Evolutionary conservation across 2,888 invertebrate genomes (phyloP), one percentile per base, ranked within the genome.

Genomic region (Neoascia interrupta): DNA sequence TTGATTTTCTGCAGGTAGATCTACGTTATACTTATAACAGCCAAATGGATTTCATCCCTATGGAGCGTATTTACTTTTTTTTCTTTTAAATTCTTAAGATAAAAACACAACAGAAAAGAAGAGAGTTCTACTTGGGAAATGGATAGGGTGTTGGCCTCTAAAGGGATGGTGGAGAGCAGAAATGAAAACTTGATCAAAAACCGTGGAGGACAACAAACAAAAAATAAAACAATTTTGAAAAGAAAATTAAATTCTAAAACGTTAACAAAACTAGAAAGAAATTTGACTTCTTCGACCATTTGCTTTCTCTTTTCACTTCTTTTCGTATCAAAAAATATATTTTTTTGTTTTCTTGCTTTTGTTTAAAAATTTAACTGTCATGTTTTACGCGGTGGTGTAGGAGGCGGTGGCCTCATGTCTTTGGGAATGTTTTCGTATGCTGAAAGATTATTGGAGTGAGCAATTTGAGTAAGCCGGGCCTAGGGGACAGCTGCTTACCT

Each of bases 401-500:
- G 86, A 82, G 88, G 88, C 83, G 87, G 86, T 83, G 85, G 85
- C 83, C 85, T 87, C 85, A 89, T 86, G 85, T 88, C 88, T 88
- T 89, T 88, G 86, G 88, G 87, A 88, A 89, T 88, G 88, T 89
- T 89, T 86, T 89, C 88, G 86, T 88, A 88, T 83, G 87, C 89
- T 89, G 87, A 86, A 88, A 88, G 85, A 87, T 87, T 75, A 87
- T 86, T 84, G 87, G 85, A 87, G 85, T 87, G 82, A 87, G 84
- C 88, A 88, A 86, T 85, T 87, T 88, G 81, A 87, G 84, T 84
- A 87, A 84, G 84, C 86, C 84, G 81, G 85, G 85, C 84, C 87
- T 84, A 81, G 86, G 84, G 82, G 85, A 82, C 72, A 84, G 83
- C 85, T 84, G 85, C 84, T 84, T 84, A 86, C 86, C 85, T 84